These are phyloP conservation scores for Chauna torquata DNA, from an alignment of 2,113 vertebrate species.

Conservation along the genomic window DNA sequence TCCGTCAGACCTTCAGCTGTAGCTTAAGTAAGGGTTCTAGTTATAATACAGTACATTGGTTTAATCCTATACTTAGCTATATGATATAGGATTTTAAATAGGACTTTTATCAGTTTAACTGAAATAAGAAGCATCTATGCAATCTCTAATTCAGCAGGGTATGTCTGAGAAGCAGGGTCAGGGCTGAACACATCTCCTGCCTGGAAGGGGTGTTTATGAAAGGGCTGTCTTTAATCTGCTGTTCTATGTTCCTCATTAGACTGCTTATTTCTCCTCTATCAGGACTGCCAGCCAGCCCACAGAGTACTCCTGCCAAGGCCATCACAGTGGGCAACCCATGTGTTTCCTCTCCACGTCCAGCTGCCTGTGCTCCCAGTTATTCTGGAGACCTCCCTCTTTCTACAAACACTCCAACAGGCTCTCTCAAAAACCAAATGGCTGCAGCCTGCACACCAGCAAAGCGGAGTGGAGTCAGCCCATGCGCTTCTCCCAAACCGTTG, in stretches of 20 bases:
- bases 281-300: conserved; percentile 48
- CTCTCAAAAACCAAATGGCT: conserved; percentile 26
- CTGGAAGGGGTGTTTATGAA: neutral
- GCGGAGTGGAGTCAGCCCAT: neutral
- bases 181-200: neutral
- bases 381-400: conserved; percentile 85
- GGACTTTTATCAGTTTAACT: neutral
- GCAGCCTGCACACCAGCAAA: conserved; percentile 57
- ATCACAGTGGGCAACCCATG: conserved; percentile 47
- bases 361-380: conserved; percentile 82
- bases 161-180: neutral
- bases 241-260: conserved; percentile 24
- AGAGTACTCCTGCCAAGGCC: conserved; percentile 83
- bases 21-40: neutral
- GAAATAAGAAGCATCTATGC: neutral
- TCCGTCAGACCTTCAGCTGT: neutral
- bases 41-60: too few relatives aligned
- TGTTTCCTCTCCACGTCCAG: conserved; percentile 81
- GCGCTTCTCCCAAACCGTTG: conserved; percentile 50
- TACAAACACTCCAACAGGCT: conserved; percentile 78
- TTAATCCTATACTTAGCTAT: neutral
- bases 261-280: conserved; percentile 18
- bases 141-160: neutral
- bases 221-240: neutral
- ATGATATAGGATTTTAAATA: neutral